Conservation (phyloP, 2,113 vertebrate genomes). For the Prinia subflava region DNA sequence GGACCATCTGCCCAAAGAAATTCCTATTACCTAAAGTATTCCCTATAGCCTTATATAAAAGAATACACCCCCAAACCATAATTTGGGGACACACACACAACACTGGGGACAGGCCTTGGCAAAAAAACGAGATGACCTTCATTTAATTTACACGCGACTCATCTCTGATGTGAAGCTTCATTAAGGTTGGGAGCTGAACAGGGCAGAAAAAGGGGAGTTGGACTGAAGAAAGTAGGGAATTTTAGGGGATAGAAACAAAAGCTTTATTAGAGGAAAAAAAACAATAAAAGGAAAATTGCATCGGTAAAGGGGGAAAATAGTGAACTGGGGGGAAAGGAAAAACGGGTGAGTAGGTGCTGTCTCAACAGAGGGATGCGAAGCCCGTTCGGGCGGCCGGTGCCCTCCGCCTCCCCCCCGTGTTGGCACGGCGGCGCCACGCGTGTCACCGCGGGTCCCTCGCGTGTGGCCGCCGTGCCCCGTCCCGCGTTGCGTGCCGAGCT, state of each 20-base stretch:
- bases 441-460: not conserved
- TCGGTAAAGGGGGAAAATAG: not conserved
- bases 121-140: not conserved
- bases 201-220: not conserved
- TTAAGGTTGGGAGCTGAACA: rapidly evolving
- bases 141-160: not conserved
- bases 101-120: not conserved
- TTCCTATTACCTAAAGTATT: not conserved
- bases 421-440: not conserved
- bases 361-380: not conserved
- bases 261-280: rapidly evolving
- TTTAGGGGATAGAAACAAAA: not conserved
- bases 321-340: not conserved
- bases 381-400: not conserved
- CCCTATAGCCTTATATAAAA: not conserved
- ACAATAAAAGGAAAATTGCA: not conserved
- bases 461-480: not conserved
- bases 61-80: rapidly evolving
- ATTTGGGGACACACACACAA: not conserved
- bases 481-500: slow-evolving; percentile 18
- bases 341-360: not conserved
- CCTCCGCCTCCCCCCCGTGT: not conserved
- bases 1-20: not conserved
- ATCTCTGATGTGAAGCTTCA: not conserved
- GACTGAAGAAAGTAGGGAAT: not conserved